Base-by-base conservation (phyloP, 2,888 invertebrate species). In the Drosophila mimica region DNA sequence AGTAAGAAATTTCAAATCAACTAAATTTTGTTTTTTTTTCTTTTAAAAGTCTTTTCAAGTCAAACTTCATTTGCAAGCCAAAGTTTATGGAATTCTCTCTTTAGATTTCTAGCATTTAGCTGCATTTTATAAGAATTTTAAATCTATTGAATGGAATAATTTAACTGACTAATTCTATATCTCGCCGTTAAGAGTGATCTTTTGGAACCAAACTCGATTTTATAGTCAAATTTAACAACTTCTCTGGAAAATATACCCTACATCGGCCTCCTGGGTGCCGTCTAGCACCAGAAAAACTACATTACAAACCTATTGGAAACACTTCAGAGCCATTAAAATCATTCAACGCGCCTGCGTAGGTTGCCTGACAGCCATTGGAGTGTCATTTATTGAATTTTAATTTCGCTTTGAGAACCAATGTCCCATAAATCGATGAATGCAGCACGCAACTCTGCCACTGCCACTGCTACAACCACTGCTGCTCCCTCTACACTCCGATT, bases 351-450 rank as follows among this genome's bases (percentile, higher is more conserved):
- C 63, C 79, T 77, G 81, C 76, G 79, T 80, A 82, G 79, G 79
- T 71, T 40, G 75, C 65, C 60, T 52, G 66, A 82, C 80, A 76
- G 73, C 70, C 76, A 72, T 43, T 76, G 30, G 80, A 83, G 82
- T 83, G 83, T 82, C 83, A 84, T 84, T 83, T 83, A 85, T 83
- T 83, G 83, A 83, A 83, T 83, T 83, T 82, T 84, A 85, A 82
- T 83, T 83, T 84, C 82, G 72, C 76, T 83, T 83, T 78, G 80
- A 80, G 80, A 78, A 60, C 69, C 84, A 79, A 70, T 69, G 71
- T 72, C 68, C 79, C 80, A 76, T 84, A 83, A 83, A 83, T 84
- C 85, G 83, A 84, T 84, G 83, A 80, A 61, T 81, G 76, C 76
- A 76, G 54, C 70, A 74, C 53, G 70, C 76, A 71, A 67, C 46